These are phyloP conservation scores for Notocelia uddmanniana DNA, from an alignment of 2,888 invertebrate species.

Conservation along the genomic window DNA sequence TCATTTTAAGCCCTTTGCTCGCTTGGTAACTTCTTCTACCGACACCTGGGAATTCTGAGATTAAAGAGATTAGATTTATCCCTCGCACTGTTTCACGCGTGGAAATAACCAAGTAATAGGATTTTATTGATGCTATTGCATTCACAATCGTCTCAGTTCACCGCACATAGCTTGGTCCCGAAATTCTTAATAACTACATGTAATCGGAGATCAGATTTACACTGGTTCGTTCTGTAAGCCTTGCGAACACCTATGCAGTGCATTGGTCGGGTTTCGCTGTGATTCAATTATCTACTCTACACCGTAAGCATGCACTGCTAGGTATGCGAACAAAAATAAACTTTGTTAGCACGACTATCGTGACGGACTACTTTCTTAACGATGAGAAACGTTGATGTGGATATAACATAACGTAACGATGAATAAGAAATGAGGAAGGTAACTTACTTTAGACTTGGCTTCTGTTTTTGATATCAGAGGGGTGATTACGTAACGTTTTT, in stretches of 20 bases:
- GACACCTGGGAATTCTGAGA: neutral
- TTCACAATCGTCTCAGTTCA: neutral
- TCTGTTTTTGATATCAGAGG: too few species aligned
- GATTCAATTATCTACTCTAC: slow-evolving; percentile 74
- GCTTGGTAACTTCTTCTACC: too few species aligned
- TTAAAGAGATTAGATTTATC: neutral
- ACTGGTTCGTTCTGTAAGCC: neutral
- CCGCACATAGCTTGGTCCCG: neutral
- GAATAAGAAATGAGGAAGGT: too few species aligned
- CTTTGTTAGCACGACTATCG: slow-evolving; percentile 4
- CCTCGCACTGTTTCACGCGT: neutral
- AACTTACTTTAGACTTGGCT: too few species aligned
- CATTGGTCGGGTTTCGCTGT: slow-evolving; percentile 72
- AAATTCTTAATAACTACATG: neutral
- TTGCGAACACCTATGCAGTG: neutral
- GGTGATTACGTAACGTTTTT: too few species aligned
- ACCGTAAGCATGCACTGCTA: slow-evolving; percentile 48
- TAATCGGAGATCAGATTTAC: neutral
- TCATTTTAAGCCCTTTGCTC: too few species aligned
- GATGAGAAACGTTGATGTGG: neutral
- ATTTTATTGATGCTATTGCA: slow-evolving; percentile 58
- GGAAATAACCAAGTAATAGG: slow-evolving; percentile 60
- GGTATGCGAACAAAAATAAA: slow-evolving; percentile 13
- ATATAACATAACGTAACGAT: too few species aligned
- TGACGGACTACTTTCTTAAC: slow-evolving; percentile 21